Conservation (phyloP, 2,113 vertebrate species). For the Brienomyrus longianalis region DNA sequence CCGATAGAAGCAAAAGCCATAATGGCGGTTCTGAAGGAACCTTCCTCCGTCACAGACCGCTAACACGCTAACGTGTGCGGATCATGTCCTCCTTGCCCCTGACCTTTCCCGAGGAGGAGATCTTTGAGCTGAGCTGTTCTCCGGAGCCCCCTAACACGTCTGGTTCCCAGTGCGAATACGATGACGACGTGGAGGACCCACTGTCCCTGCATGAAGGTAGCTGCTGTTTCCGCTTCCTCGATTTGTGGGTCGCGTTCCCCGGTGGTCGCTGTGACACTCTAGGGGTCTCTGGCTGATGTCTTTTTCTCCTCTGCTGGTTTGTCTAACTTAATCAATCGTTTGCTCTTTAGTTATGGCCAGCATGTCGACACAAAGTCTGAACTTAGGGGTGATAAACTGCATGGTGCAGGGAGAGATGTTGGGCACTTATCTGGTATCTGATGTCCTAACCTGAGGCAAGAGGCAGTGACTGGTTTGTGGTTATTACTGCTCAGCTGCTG, state of each 20-base stretch:
- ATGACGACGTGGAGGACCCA: conserved; percentile 43
- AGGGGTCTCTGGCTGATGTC: not conserved
- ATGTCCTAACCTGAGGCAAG: not conserved
- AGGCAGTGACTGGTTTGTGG: not conserved
- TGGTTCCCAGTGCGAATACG: conserved; percentile 11
- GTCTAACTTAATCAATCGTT: not conserved
- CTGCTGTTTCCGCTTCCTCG: not conserved
- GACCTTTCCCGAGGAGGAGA: conserved; percentile 52
- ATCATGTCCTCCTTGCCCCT: conserved; percentile 58
- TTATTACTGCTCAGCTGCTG: not conserved
- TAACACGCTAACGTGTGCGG: conserved; percentile 33
- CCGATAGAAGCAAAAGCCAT: not conserved
- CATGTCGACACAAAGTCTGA: not conserved
- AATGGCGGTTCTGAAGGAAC: conserved; percentile 24
- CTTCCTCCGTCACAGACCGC: not conserved
- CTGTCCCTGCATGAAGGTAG: conserved; percentile 71
- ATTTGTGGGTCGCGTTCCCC: not conserved
- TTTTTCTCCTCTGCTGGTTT: not conserved
- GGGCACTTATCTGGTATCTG: not conserved
- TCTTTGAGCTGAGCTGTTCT: conserved; percentile 56
- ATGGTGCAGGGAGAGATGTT: not conserved
- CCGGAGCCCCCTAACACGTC: conserved; percentile 29
- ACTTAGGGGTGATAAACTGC: not conserved
- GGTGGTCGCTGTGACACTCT: not conserved
- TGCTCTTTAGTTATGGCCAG: not conserved